Percentiles rank a stretch among this genome's conserved stretches.
Conservation (phyloP, 2,888 invertebrate genomes). For the Nomada hirtipes region DNA sequence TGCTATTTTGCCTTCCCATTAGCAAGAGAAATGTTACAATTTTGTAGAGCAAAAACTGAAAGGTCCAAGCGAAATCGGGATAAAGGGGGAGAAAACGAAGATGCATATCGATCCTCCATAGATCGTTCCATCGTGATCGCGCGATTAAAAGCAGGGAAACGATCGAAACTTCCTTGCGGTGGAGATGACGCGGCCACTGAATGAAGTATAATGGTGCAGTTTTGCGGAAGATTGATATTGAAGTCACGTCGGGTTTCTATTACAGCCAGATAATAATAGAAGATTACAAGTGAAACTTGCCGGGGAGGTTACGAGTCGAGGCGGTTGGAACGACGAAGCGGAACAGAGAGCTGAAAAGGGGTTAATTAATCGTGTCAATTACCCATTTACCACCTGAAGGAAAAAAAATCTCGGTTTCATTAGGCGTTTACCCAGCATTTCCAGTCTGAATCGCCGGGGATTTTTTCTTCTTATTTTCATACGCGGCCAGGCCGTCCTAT, state of each 20-base stretch:
- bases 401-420: conserved; percentile 79
- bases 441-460: conserved; percentile 76
- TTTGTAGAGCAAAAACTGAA: not conserved
- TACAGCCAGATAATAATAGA: conserved; percentile 44
- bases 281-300: conserved; percentile 52
- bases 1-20: conserved; percentile 6
- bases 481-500: conserved; percentile 52
- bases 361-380: conserved; percentile 73
- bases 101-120: too few relatives aligned
- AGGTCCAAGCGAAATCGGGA: not conserved
- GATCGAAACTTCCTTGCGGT: too few relatives aligned
- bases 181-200: too few relatives aligned
- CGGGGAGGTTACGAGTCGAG: conserved; percentile 11
- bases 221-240: conserved; percentile 11
- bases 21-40: not conserved
- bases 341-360: conserved; percentile 47
- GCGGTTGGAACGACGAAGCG: conserved; percentile 7
- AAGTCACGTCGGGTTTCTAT: conserved; percentile 12
- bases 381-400: conserved; percentile 72
- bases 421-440: conserved; percentile 75
- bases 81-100: not conserved
- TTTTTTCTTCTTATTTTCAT: conserved; percentile 38
- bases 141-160: too few relatives aligned
- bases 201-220: not conserved
- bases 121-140: not conserved